Evolutionary conservation across 2,113 vertebrate genomes (phyloP).

Genomic region (Lontra canadensis): DNA sequence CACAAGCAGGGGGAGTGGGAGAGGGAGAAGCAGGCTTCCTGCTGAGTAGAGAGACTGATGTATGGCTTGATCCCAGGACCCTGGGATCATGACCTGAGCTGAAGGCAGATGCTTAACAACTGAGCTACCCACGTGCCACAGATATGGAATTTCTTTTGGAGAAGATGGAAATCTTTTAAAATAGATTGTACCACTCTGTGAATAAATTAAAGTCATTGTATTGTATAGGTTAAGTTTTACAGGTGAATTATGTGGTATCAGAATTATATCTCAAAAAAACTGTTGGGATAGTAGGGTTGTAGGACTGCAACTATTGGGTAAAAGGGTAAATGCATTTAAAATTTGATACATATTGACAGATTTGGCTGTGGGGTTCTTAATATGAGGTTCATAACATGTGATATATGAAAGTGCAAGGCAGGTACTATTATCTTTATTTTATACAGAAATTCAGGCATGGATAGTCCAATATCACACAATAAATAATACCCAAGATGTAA

Average conservation of each 20-base stretch:
- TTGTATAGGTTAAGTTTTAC: background rate
- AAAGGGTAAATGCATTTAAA: background rate
- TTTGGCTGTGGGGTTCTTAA: background rate
- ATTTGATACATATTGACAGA: background rate
- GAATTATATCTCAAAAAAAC: background rate
- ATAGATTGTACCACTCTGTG: background rate
- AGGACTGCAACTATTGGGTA: background rate
- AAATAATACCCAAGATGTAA: background rate
- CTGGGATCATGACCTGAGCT: too few relatives aligned
- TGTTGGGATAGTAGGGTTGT: background rate
- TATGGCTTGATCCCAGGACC: too few relatives aligned
- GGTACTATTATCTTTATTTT: background rate
- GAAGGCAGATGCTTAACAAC: too few relatives aligned
- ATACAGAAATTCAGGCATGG: background rate
- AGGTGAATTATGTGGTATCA: background rate
- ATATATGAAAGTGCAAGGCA: background rate
- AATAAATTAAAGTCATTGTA: background rate
- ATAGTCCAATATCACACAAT: background rate
- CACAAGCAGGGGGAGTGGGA: too few relatives aligned
- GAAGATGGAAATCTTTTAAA: background rate
- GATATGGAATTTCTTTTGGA: background rate
- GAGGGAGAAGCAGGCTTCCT: too few relatives aligned
- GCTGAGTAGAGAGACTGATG: too few relatives aligned
- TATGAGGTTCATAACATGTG: background rate
- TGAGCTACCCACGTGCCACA: too few relatives aligned